Percentiles rank a stretch among this genome's conserved stretches.
These are phyloP conservation scores for Mergus octosetaceus DNA, from an alignment of 2,797 vertebrate genomes.

Conservation along the genomic window DNA sequence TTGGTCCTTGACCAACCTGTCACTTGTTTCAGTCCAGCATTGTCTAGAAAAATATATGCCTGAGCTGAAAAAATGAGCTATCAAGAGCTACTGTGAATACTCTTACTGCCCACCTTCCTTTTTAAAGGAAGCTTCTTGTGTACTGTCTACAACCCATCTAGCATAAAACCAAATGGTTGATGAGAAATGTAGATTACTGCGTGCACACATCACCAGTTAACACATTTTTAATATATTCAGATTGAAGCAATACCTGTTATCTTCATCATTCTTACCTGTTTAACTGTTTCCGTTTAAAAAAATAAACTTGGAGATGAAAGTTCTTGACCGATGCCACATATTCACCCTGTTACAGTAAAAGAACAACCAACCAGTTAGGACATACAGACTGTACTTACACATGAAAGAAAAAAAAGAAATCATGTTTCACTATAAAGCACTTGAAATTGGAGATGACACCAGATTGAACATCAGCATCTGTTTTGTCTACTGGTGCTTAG, in stretches of 20 bases:
- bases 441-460: not conserved
- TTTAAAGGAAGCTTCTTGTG: not conserved
- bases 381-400: not conserved
- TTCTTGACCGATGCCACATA: conserved; percentile 85
- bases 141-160: not conserved
- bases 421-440: not conserved
- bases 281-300: conserved; percentile 87
- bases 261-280: conserved; percentile 79
- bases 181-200: not conserved
- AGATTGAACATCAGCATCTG: too few relatives aligned
- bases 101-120: not conserved
- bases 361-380: not conserved
- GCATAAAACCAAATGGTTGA: not conserved
- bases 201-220: not conserved
- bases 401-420: not conserved
- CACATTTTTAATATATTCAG: too few relatives aligned
- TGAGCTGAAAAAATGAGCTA: not conserved
- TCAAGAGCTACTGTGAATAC: not conserved
- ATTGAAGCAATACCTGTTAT: not conserved
- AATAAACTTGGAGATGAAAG: conserved; percentile 83
- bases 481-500: not conserved
- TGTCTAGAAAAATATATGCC: not conserved
- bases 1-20: not conserved
- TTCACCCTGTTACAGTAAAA: conserved; percentile 78
- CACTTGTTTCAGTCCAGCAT: not conserved